Evolutionary conservation across 2,888 invertebrate genomes (phyloP).

Genomic region (Caenorhabditis imperialis): DNA sequence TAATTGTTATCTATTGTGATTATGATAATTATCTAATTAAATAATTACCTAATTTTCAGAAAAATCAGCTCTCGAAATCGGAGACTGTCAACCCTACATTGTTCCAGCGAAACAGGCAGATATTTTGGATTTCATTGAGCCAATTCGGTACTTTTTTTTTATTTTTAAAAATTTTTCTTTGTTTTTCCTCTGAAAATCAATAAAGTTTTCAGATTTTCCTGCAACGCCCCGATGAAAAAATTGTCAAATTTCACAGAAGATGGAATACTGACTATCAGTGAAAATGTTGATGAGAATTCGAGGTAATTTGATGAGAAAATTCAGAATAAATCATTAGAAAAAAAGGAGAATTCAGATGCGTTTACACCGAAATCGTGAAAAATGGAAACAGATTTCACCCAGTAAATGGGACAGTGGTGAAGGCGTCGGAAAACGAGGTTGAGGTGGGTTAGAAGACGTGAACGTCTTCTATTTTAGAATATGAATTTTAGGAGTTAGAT

Average conservation of each 20-base stretch:
- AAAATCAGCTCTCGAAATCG: constrained; percentile 5
- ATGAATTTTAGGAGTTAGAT: too few relatives aligned
- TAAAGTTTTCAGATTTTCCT: constrained; percentile 31
- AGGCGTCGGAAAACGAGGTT: too few relatives aligned
- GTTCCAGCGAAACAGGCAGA: constrained; percentile 15
- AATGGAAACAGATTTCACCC: too few relatives aligned
- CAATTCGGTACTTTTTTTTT: constrained; percentile 9
- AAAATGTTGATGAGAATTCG: constrained; percentile 12
- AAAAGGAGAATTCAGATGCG: not conserved
- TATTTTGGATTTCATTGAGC: constrained; percentile 1
- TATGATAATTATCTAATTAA: too few relatives aligned
- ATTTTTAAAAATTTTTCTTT: not conserved
- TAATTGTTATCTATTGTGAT: too few relatives aligned
- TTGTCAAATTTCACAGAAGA: constrained; percentile 8
- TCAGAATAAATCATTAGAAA: constrained; percentile 7
- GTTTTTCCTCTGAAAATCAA: too few relatives aligned
- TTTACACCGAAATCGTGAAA: too few relatives aligned
- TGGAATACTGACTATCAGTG: constrained; percentile 20
- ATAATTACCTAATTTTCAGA: constrained; percentile 6
- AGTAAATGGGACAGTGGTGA: too few relatives aligned
- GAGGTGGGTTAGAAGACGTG: too few relatives aligned
- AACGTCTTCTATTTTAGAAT: too few relatives aligned
- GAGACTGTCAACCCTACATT: constrained; percentile 10
- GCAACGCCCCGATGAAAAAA: constrained; percentile 26
- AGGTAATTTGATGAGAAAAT: constrained; percentile 1